Evolutionary conservation across 2,113 vertebrate species (phyloP), one percentile per base, ranked within the genome.

Genomic region (Gulo gulo): DNA sequence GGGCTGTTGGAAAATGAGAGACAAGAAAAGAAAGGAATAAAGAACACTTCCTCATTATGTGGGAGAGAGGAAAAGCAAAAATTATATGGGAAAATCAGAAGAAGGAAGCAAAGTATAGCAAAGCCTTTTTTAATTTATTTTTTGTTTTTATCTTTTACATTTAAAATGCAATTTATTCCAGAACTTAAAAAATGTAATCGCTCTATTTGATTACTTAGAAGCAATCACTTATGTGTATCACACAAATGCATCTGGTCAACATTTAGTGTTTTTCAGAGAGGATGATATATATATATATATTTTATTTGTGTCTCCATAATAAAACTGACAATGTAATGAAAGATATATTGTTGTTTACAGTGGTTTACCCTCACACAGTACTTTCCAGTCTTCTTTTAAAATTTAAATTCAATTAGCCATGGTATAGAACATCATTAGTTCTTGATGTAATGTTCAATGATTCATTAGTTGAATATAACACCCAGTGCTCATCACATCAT

Each of bases 111-210:
- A 79, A n/a, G 20, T 18, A 18, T 7, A 26, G 47, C 7, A n/a
- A 20, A 34, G 1, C 2, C 6, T 26, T 59, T 24, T 26, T 26
- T 39, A 39, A 39, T 39, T 39, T 39, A 39, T 39, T 63, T 63
- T 52, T 15, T 15, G 4, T 52, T 15, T 52, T 52, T 52, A 61
- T 61, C 3, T 61, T 61, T 61, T 86, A n/a, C 18, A 83, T 91
- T 97, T 80, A 26, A 65, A 96, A 98, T 88, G 76, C 10, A 57
- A 36, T 97, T 98, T 97, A 91, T 63, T 26, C 10, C 29, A 83
- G 34, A 88, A 83, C 61, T 87, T 71, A 83, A 74, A 26, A 23
- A 61, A 61, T 67, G 0, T 69, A 67, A 83, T 92, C 7, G 1
- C 45, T 45, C 86, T 84, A 95, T 83, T 83, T 92, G 26, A 2